Evolutionary conservation across 1,140 invertebrate genomes (phyloP), one percentile per base, ranked within the genome.

Genomic region (Drosophila tropicalis): DNA sequence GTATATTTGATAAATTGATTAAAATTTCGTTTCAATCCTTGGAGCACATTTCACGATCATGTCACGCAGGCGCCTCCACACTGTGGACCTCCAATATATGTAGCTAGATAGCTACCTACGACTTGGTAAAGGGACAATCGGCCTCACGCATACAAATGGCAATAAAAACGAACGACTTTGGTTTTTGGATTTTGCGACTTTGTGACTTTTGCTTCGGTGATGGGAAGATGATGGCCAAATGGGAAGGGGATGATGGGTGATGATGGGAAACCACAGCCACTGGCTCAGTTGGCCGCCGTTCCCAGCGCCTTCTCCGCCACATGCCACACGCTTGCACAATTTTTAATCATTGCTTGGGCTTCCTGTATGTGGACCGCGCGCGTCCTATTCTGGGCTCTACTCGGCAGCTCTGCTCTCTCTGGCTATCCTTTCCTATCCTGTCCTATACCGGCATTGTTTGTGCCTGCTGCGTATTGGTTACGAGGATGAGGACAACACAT

Each of bases 111-210:
- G 7, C 47, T 25, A 19, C 34, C 12, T 2, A 13, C 15, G 22
- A 60, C 17, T 51, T 51, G 44, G 44, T 22, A 10, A 1, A 19
- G 44, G 44, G 39, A 51, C 67, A 56, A 66, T 58, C 19, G 19
- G 67, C 60, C n/a, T 19, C 64, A 76, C 79, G 83, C 82, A 89
- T 87, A 76, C 79, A 83, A 89, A 89, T 80, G 84, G 87, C 80
- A 87, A 87, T 87, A 87, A 87, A 87, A 83, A 75, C 66, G 69
- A 80, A 87, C 69, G 84, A 87, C 79, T 87, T 87, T 87, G 83
- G 76, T 87, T 87, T 77, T 87, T 89, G 76, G 83, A 86, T 86
- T 86, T 87, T 79, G 83, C 71, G 66, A 82, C 74, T 82, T 72
- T 77, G 68, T 51, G 44, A 51, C 64, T 62, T 67, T 75, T 60